Base-by-base conservation (phyloP, 2,888 invertebrate genomes). In the Drosophila fulvimacula region DNA sequence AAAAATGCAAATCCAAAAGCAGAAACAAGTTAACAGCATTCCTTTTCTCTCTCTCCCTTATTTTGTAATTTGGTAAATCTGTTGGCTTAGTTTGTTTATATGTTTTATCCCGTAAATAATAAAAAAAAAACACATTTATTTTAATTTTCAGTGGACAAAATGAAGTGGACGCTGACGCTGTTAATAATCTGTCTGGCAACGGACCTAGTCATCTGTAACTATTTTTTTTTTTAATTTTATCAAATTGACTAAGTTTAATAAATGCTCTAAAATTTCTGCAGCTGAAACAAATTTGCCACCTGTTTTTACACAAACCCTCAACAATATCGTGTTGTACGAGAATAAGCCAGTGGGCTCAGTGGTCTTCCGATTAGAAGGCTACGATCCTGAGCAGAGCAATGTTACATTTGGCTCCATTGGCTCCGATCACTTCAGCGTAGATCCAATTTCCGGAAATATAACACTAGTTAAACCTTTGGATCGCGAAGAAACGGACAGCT, bases 301-400 rank as follows among this genome's bases (percentile, higher is more conserved):
- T 10, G 93, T 94, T 15, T 96, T 97, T 91, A 94, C 94, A 0
- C 94, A 95, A 79, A 96, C 96, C 81, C 95, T 96, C 94, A 95
- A 96, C 93, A 96, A 96, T 89, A 93, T 95, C 79, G 94, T 96
- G 7, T 92, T 98, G 17, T 94, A 95, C 6, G 98, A 98, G 93
- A 95, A 95, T 89, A 96, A 96, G 10, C 94, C 95, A 3, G 95
- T 97, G 6, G 97, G 97, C 0, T 94, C 95, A 7, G 93, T 95
- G 3, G 96, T 98, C n/a, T 96, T 96, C 92, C 95, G 93, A 15
- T 93, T 98, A 57, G 95, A 95, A 89, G 97, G 96, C 9, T 94
- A 94, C 41, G 97, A 98, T 93, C 97, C 97, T 0, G 97, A 97
- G 91, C 95, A 95, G 49, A 94, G 96, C 36, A 94, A 95, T 93